Evolutionary conservation across 92 coral and sea anemone species (phyloP), one percentile per base, ranked within the genome.

Genomic region (Paramuricea clavata): DNA sequence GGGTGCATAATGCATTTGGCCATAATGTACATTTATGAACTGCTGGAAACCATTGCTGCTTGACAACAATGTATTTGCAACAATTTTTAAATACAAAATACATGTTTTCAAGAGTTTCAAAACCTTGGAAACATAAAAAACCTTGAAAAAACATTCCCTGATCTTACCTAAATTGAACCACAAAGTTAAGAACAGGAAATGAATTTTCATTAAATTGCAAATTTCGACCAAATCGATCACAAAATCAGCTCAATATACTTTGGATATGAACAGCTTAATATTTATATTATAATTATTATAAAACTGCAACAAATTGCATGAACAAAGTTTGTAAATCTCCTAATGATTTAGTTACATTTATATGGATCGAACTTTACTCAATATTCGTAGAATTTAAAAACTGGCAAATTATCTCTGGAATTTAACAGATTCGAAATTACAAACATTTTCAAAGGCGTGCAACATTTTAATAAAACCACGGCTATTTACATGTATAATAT

Each of bases 181-280:
- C n/a, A 60, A 25, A n/a, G 68, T n/a, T 60, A 60, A 60, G 68
- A 60, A n/a, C 68, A 25, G 68, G 68, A 60, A 56, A 56, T 21
- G n/a, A 23, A 60, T 22, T 60, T 60, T 60, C 31, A 22, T 22
- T 22, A 22, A 0, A n/a, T 60, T 28, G 15, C 30, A 60, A 60
- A 6, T 60, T 60, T 47, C 17, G 52, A 47, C 52, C 13, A 47
- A 47, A 36, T n/a, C n/a, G n/a, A 36, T 47, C 52, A 47, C 52
- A 47, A 10, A 47, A 60, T 28, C 30, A 60, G 4, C 33, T 22
- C 33, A 60, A 56, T 1, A 21, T 56, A 56, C 64, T 56, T 56
- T 21, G 64, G 26, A 8, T 56, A 56, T 56, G 64, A 16, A 60
- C 32, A 60, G 21, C 9, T 47, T 47, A 9, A 15, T 47, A 47